phyloP scores from a whole-genome alignment of 2,888 invertebrate species.

The Pseudococcus viburni region DNA sequence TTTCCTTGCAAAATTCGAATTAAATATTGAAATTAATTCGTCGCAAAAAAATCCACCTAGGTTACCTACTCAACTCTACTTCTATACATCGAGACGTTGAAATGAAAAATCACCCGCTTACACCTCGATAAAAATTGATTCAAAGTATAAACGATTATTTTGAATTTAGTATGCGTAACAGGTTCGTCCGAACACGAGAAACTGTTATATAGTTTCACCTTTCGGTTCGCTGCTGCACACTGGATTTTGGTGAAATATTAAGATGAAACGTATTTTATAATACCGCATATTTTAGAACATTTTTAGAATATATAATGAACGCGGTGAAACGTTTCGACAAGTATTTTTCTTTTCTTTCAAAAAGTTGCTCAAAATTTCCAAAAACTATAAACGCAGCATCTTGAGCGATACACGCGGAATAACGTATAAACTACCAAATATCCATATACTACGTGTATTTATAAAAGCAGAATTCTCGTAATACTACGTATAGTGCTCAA shows the following conservation, averaged over 20 bases:
- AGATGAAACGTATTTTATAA: constrained; percentile 46
- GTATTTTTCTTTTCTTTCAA: constrained; percentile 12
- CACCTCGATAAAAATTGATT: constrained; percentile 28
- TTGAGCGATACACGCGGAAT: not conserved
- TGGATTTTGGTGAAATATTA: not conserved
- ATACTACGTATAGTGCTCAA: not conserved
- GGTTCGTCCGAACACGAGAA: constrained; percentile 44
- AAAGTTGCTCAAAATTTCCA: not conserved
- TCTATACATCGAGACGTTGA: not conserved
- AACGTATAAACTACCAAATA: not conserved
- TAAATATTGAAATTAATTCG: not conserved
- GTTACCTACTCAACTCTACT: not conserved
- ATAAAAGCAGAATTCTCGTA: not conserved
- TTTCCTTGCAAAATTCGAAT: not conserved
- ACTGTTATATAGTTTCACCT: constrained; percentile 51
- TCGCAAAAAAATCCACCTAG: not conserved
- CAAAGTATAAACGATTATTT: constrained; percentile 56
- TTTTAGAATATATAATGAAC: constrained; percentile 56
- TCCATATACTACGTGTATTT: not conserved
- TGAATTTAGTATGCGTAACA: constrained; percentile 51
- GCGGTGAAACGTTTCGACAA: not conserved
- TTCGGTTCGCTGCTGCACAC: not conserved
- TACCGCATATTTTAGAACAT: constrained; percentile 55
- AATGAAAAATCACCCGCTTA: constrained; percentile 29
- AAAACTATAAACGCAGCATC: not conserved